phyloP scores from a whole-genome alignment of 1,140 invertebrate species.

The Macrostomum lignano region DNA sequence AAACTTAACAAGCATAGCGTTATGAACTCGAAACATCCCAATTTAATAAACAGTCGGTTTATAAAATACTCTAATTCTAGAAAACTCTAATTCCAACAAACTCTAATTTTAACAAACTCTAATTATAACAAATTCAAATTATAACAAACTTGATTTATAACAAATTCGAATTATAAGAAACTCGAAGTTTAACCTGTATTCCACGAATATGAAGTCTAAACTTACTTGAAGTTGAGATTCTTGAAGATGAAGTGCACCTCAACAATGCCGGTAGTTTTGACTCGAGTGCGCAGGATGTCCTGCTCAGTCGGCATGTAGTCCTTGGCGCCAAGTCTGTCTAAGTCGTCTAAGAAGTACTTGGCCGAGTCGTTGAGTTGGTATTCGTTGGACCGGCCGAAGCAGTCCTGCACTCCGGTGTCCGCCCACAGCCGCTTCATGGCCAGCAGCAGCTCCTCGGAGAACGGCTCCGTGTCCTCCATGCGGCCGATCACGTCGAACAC shows the following conservation, averaged over 20 bases:
- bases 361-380: conserved; percentile 89
- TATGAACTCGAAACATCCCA: too few species aligned
- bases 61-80: background rate
- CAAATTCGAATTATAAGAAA: too few species aligned
- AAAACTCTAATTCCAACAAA: too few species aligned
- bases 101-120: too few species aligned
- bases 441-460: conserved; percentile 77
- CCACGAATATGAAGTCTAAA: too few species aligned
- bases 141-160: too few species aligned
- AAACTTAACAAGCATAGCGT: too few species aligned
- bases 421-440: conserved; percentile 91
- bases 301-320: conserved; percentile 96
- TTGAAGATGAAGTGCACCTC: conserved; percentile 99
- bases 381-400: conserved; percentile 49
- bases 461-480: conserved; percentile 98
- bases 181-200: too few species aligned
- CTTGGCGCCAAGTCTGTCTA: conserved; percentile 77
- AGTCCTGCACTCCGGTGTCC: conserved; percentile 56
- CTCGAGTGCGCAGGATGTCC: conserved; percentile 88
- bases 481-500: conserved; percentile 93
- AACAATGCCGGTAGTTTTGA: conserved; percentile 98
- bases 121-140: too few species aligned
- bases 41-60: background rate
- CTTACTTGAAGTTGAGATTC: conserved; percentile 94
- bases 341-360: conserved; percentile 52